phyloP scores from a whole-genome alignment of 2,113 vertebrate genomes.

The Eonycteris spelaea region DNA sequence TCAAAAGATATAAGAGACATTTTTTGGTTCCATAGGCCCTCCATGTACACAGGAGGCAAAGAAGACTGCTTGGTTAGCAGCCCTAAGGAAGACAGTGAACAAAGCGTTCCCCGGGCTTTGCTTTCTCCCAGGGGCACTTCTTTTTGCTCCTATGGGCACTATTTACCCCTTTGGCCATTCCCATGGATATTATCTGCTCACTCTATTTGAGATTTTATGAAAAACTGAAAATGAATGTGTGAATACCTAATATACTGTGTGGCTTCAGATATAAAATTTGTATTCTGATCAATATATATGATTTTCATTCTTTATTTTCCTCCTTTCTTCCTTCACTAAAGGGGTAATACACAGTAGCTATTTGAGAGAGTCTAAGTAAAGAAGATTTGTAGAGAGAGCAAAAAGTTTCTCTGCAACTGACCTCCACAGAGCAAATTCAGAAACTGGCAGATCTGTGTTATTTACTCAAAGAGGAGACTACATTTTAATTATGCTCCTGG shows the following conservation, averaged over 20 bases:
- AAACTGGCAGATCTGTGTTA: not conserved
- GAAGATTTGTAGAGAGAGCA: not conserved
- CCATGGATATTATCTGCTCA: too few relatives aligned
- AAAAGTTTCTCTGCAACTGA: slow-evolving; percentile 20
- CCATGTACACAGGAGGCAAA: too few relatives aligned
- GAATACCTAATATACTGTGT: not conserved
- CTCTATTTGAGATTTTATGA: not conserved
- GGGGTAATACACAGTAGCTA: not conserved
- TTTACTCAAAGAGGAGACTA: slow-evolving; percentile 24
- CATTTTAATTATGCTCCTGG: not conserved
- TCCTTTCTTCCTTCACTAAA: not conserved
- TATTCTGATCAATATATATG: not conserved
- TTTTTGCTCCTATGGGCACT: too few relatives aligned
- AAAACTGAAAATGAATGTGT: not conserved
- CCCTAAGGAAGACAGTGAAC: too few relatives aligned
- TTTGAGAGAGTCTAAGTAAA: not conserved
- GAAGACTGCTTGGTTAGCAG: too few relatives aligned
- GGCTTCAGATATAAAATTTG: not conserved
- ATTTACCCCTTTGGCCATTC: too few relatives aligned
- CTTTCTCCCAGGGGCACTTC: too few relatives aligned
- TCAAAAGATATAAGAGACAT: not conserved
- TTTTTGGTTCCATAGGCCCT: not conserved
- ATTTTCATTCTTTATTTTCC: not conserved
- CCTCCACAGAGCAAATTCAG: not conserved
- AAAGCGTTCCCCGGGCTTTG: too few relatives aligned